phyloP scores from a whole-genome alignment of 1,140 invertebrate species.

The Telenomus remus region DNA sequence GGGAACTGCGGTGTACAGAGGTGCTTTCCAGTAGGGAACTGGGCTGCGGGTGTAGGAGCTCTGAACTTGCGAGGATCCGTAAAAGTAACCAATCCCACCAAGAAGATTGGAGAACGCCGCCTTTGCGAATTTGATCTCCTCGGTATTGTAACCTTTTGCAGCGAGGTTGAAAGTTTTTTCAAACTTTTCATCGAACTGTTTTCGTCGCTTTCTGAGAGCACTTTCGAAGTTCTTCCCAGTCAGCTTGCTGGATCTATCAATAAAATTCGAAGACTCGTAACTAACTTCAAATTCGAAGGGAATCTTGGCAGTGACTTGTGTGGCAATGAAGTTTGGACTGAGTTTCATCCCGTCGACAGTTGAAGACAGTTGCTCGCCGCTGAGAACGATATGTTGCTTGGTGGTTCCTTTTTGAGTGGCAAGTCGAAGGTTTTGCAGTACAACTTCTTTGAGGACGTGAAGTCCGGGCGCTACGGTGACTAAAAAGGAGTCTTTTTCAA shows the following conservation, averaged over 20 bases:
- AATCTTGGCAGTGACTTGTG: conserved; percentile 85
- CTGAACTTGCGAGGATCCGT: conserved; percentile 92
- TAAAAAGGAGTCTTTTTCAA: conserved; percentile 84
- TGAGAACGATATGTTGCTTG: conserved; percentile 79
- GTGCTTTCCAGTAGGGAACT: conserved; percentile 94
- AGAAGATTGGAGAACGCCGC: conserved; percentile 95
- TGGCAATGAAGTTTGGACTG: conserved; percentile 88
- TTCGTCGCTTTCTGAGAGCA: conserved; percentile 78
- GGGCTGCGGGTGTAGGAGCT: conserved; percentile 88
- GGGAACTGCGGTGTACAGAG: conserved; percentile 94
- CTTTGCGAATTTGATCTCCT: conserved; percentile 88
- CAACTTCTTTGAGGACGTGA: conserved; percentile 85
- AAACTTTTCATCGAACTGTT: conserved; percentile 82
- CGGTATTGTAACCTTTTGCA: conserved; percentile 82
- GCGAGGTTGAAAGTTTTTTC: conserved; percentile 82
- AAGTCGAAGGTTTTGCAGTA: conserved; percentile 81
- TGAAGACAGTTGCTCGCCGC: conserved; percentile 78
- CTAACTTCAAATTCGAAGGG: conserved; percentile 91
- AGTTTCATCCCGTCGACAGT: conserved; percentile 73
- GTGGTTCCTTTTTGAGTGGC: conserved; percentile 77
- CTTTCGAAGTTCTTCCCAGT: conserved; percentile 80
- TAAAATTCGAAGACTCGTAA: conserved; percentile 85
- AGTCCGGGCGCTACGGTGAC: conserved; percentile 83
- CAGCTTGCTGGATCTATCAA: conserved; percentile 76
- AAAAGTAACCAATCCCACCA: conserved; percentile 97